Evolutionary conservation across 2,113 vertebrate species (phyloP), one percentile per base, ranked within the genome.

Genomic region (Suncus etruscus): DNA sequence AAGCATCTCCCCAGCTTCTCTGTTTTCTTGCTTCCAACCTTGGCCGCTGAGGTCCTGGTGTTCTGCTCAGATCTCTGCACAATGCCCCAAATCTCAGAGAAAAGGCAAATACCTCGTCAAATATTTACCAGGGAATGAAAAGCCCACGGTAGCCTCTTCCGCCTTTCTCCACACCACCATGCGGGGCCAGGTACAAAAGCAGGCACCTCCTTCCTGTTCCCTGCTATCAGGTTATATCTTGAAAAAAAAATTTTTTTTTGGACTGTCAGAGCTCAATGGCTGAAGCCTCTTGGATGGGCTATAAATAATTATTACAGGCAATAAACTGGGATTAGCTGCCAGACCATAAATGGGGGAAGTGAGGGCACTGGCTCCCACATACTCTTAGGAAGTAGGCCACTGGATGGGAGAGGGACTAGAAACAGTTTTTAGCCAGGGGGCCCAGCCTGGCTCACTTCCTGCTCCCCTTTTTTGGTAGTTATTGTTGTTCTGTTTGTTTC

Each of bases 71-170:
- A 16, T 68, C 58, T 58, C 32, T 83, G 50, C 66, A 51, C 39
- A 74, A 77, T n/a, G 54, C 31, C 32, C 24, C 76, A 74, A 77
- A 48, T 61, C 91, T 68, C 47, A 31, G 54, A 65, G 63, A 72
- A 48, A 73, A 96, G 48, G 32, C 80, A 95, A 96, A 95, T 77
- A 94, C 0, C 0, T 25, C 73, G 95, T 95, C 86, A 97, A 97
- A 96, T 32, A 97, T 97, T 97, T 85, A 96, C 93, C 63, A 45
- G 75, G 31, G 75, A 76, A 82, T n/a, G 4, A 39, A 79, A 86
- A 87, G 75, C 58, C 27, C n/a, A 75, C 1, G 73, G 29, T 0
- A 4, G 50, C 22, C 50, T 27, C 77, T 94, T 93, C 92, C 95
- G 39, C 39, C n/a, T 47, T 66, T 27, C 65, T 32, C 73, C 0